A percentile compares a stretch with the other conserved stretches of the same genome.
These are phyloP conservation scores for Sarcophaga rosellei DNA, from an alignment of 2,888 invertebrate species.

Conservation along the genomic window DNA sequence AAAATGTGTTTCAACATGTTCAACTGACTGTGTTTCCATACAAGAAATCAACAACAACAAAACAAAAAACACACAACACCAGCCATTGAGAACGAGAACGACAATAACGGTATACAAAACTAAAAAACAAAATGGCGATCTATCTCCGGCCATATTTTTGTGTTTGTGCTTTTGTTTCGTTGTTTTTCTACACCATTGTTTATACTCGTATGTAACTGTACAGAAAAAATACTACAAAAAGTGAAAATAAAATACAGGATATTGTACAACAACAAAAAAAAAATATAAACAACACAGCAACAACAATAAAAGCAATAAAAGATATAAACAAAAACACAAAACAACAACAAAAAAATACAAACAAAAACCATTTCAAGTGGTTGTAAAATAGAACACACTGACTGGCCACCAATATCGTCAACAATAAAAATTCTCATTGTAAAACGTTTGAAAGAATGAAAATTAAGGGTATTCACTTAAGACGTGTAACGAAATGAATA, in stretches of 20 bases:
- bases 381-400: conserved; percentile 26
- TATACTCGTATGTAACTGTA: conserved; percentile 19
- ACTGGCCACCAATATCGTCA: background rate
- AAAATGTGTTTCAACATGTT: conserved; percentile 74
- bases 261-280: background rate
- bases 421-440: background rate
- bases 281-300: background rate
- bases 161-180: background rate
- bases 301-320: background rate
- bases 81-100: background rate
- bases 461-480: no score
- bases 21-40: background rate
- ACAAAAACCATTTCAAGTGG: conserved; percentile 34
- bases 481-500: no score
- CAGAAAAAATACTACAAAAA: conserved; percentile 11
- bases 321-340: background rate
- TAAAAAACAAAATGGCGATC: conserved; percentile 64
- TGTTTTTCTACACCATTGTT: background rate
- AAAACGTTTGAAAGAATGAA: background rate
- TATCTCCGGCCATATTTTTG: conserved; percentile 47
- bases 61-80: conserved; percentile 69
- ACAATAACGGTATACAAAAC: conserved; percentile 23
- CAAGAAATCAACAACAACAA: conserved; percentile 11
- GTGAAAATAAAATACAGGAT: conserved; percentile 17
- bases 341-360: background rate